Conservation (phyloP, 2,888 invertebrate species). For the Drosophila vallismaia region DNA sequence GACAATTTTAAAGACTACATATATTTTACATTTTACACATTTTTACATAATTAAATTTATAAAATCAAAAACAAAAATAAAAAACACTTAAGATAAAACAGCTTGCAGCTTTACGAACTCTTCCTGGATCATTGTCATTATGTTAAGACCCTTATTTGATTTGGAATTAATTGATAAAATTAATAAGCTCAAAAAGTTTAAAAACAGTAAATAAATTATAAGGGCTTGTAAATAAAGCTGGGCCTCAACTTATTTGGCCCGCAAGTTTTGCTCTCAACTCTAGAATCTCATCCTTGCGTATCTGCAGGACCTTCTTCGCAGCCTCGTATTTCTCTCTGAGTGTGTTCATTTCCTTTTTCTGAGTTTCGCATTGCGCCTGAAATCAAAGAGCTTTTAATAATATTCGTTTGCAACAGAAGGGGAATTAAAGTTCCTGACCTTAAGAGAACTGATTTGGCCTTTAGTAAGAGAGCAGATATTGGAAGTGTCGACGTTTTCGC, state of each 20-base stretch:
- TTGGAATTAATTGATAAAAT: not conserved
- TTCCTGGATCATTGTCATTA: not conserved
- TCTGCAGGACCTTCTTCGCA: conserved; percentile 9
- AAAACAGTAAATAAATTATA: not conserved
- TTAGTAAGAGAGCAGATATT: conserved; percentile 56
- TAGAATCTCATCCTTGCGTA: conserved; percentile 41
- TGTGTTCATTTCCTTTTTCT: conserved; percentile 11
- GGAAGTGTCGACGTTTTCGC: conserved; percentile 55
- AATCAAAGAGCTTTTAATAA: not conserved
- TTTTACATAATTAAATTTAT: not conserved
- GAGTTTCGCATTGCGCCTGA: conserved; percentile 18
- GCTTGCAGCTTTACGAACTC: conserved; percentile 2
- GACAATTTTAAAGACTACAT: not conserved
- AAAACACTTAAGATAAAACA: not conserved
- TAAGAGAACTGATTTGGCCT: conserved; percentile 58
- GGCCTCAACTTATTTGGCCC: conserved; percentile 26
- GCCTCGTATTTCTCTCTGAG: conserved; percentile 23
- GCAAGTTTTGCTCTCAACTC: conserved; percentile 18
- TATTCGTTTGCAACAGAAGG: too few relatives aligned
- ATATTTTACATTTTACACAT: not conserved
- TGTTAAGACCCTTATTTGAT: not conserved
- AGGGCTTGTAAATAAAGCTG: not conserved
- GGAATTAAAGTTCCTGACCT: conserved; percentile 43
- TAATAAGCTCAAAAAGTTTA: not conserved
- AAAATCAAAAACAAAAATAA: not conserved